phyloP scores from a whole-genome alignment of 2,797 vertebrate genomes.

The Eleutherodactylus coqui region DNA sequence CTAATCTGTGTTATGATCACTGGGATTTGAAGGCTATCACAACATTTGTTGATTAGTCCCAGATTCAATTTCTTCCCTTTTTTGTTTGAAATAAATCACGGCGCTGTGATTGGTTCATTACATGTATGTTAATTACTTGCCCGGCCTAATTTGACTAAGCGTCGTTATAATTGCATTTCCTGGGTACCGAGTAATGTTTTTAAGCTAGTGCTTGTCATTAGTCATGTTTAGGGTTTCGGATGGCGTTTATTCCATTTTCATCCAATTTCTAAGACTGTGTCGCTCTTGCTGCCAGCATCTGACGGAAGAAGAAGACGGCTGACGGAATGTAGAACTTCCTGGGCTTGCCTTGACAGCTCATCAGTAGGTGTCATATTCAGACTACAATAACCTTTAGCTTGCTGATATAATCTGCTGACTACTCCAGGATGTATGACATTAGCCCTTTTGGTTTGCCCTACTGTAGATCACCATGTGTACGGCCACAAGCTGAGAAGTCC shows the following conservation, averaged over 20 bases:
- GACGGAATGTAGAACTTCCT: neutral
- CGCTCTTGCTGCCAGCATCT: neutral
- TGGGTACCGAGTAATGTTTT: neutral
- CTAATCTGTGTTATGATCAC: neutral
- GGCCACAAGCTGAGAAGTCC: too few relatives aligned
- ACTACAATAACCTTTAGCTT: neutral
- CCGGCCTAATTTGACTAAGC: neutral
- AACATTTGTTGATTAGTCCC: conserved; percentile 46
- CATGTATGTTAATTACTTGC: neutral
- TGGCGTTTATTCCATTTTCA: neutral
- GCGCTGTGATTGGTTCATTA: conserved; percentile 19
- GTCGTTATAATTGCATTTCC: neutral
- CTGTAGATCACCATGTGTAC: too few relatives aligned
- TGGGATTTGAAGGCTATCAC: conserved; percentile 50
- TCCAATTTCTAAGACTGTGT: neutral
- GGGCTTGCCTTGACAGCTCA: neutral
- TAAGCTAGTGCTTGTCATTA: neutral
- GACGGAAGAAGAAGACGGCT: neutral
- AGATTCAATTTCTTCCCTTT: conserved; percentile 35
- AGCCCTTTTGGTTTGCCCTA: too few relatives aligned
- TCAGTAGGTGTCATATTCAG: neutral
- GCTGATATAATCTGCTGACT: too few relatives aligned
- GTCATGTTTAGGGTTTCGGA: neutral
- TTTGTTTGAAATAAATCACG: conserved; percentile 23
- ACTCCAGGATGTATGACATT: too few relatives aligned